These are phyloP conservation scores for Conus canariensis DNA, from an alignment of 2,888 invertebrate species.

Conservation along the genomic window DNA sequence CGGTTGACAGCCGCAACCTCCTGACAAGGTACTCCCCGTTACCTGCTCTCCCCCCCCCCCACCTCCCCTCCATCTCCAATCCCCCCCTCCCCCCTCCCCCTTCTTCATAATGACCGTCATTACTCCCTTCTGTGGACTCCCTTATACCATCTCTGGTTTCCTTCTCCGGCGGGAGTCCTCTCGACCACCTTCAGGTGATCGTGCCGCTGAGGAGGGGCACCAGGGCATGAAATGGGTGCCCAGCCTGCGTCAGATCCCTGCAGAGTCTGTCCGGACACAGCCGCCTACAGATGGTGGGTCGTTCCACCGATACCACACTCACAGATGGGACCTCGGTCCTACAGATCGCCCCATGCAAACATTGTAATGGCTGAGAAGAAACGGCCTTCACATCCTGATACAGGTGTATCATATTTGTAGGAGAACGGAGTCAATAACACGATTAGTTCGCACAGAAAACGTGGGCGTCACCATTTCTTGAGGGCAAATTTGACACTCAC, in stretches of 20 bases:
- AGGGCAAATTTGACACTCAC: too few species aligned
- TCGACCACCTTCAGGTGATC: neutral
- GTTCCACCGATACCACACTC: neutral
- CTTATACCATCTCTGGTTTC: slow-evolving; percentile 19
- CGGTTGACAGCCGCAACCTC: slow-evolving; percentile 23
- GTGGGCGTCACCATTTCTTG: too few species aligned
- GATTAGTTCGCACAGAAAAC: too few species aligned
- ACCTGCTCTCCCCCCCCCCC: neutral
- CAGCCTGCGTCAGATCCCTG: neutral
- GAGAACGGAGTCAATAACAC: too few species aligned
- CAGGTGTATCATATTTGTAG: too few species aligned
- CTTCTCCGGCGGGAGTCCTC: neutral
- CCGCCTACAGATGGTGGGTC: neutral
- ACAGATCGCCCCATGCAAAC: neutral
- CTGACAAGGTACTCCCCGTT: slow-evolving; percentile 21
- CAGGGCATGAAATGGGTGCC: neutral
- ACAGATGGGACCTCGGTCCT: neutral
- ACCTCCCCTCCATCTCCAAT: too few species aligned
- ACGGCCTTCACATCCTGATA: neutral
- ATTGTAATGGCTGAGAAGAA: neutral
- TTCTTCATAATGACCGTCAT: slow-evolving; percentile 27
- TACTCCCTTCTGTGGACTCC: slow-evolving; percentile 12
- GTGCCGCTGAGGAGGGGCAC: neutral
- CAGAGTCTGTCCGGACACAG: neutral
- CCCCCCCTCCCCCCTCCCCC: too few species aligned